Conservation (phyloP, 1,140 invertebrate genomes). For the Brachionus rotundiformis region DNA sequence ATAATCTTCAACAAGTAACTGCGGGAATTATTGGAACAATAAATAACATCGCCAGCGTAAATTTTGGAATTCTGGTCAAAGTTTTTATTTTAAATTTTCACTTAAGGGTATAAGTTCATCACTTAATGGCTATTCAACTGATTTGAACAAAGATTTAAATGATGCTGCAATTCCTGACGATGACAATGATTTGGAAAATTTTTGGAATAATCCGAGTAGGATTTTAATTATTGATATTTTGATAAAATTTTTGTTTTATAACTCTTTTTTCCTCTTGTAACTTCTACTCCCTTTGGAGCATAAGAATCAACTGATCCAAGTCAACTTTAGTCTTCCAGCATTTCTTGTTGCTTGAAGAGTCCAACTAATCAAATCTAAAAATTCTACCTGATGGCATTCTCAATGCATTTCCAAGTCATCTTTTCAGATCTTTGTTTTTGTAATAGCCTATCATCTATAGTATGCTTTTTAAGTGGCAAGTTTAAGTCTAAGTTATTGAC, state of each 20-base stretch:
- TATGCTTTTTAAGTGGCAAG: too few relatives aligned
- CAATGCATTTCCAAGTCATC: too few relatives aligned
- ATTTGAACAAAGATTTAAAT: constrained; percentile 5
- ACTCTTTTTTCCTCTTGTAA: not conserved
- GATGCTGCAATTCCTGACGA: not conserved
- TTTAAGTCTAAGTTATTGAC: too few relatives aligned
- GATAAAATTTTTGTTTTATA: not conserved
- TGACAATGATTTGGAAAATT: constrained; percentile 39
- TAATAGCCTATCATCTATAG: too few relatives aligned
- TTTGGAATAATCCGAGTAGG: constrained; percentile 3
- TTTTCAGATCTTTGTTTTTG: too few relatives aligned
- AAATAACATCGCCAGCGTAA: not conserved
- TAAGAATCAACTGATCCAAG: too few relatives aligned
- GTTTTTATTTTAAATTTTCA: not conserved
- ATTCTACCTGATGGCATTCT: too few relatives aligned
- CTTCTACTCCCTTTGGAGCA: too few relatives aligned
- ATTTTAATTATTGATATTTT: not conserved
- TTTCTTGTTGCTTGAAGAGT: too few relatives aligned
- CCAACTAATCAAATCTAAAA: too few relatives aligned
- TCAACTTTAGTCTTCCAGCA: too few relatives aligned
- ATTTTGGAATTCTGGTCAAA: not conserved
- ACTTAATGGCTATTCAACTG: constrained; percentile 21
- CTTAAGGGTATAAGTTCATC: constrained; percentile 44
- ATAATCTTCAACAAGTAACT: constrained; percentile 10
- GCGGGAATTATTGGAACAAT: constrained; percentile 7